Evolutionary conservation across 2,797 vertebrate genomes (phyloP).

Genomic region (Anguilla pacifica): DNA sequence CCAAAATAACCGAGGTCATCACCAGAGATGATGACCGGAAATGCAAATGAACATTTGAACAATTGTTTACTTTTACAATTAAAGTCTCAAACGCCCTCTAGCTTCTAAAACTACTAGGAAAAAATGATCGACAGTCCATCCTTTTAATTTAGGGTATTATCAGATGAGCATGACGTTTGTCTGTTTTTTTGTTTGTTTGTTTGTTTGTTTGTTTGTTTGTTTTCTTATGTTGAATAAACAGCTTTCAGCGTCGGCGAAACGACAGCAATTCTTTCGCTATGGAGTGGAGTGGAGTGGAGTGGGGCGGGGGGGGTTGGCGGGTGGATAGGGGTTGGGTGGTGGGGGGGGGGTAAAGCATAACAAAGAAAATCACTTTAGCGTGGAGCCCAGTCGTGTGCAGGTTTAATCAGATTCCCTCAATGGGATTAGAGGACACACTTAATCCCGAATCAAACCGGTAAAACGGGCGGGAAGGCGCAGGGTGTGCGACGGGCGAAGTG

Average conservation of each 20-base stretch:
- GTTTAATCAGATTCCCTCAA: slow-evolving; percentile 52
- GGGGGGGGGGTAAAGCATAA: background rate
- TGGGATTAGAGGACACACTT: slow-evolving; percentile 44
- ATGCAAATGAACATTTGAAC: background rate
- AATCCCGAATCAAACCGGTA: slow-evolving; percentile 47
- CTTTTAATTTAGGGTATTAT: background rate
- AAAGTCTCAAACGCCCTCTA: background rate
- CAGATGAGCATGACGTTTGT: background rate
- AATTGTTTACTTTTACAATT: background rate
- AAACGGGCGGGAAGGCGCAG: slow-evolving; percentile 44
- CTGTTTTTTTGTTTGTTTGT: background rate
- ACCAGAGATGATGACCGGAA: background rate
- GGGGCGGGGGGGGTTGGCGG: background rate
- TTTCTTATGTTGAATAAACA: background rate
- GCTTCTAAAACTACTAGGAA: background rate
- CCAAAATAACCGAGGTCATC: background rate
- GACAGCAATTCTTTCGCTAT: background rate
- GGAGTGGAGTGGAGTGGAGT: background rate
- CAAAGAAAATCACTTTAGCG: slow-evolving; percentile 33
- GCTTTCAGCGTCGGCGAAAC: background rate
- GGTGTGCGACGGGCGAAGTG: slow-evolving; percentile 37
- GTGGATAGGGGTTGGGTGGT: background rate
- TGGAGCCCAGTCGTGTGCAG: slow-evolving; percentile 17
- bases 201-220: background rate
- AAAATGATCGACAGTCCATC: background rate